Percentiles rank a stretch among this genome's conserved stretches.
Conservation (phyloP, 2,797 vertebrate genomes). For the Hemibagrus guttatus region DNA sequence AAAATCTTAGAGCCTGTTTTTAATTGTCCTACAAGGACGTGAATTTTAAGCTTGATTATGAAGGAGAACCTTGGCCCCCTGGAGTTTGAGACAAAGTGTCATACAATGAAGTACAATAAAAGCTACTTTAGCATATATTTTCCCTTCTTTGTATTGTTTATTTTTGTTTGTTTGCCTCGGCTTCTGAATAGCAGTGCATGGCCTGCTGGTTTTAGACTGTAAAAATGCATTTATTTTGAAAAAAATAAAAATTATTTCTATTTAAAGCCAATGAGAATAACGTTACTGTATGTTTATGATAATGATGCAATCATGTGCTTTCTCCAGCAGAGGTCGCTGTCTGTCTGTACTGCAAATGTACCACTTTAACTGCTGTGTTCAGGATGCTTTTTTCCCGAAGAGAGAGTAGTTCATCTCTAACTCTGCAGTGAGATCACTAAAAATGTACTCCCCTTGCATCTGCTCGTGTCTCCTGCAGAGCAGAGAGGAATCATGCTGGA, state of each 20-base stretch:
- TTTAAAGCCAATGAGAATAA: slow-evolving; percentile 64
- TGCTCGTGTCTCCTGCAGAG: slow-evolving; percentile 43
- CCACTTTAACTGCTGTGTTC: background rate
- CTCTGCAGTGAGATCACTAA: background rate
- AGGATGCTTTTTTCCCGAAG: background rate
- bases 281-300: background rate
- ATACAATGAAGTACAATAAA: slow-evolving; percentile 61
- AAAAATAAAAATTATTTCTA: slow-evolving; percentile 81
- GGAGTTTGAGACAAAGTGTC: slow-evolving; percentile 72
- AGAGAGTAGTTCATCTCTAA: background rate
- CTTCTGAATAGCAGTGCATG: slow-evolving; percentile 74
- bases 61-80: slow-evolving; percentile 59
- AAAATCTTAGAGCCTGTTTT: slow-evolving; percentile 32
- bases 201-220: slow-evolving; percentile 77
- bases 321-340: slow-evolving; percentile 36
- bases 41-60: slow-evolving; percentile 21
- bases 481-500: slow-evolving; percentile 30
- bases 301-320: background rate
- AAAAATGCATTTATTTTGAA: slow-evolving; percentile 85
- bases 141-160: slow-evolving; percentile 36
- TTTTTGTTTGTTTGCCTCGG: slow-evolving; percentile 64
- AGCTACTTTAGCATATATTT: slow-evolving; percentile 58
- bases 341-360: background rate
- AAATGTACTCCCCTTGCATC: background rate
- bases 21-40: slow-evolving; percentile 7